phyloP scores from a whole-genome alignment of 2,888 invertebrate species.

The Drosophila atroscutellata region DNA sequence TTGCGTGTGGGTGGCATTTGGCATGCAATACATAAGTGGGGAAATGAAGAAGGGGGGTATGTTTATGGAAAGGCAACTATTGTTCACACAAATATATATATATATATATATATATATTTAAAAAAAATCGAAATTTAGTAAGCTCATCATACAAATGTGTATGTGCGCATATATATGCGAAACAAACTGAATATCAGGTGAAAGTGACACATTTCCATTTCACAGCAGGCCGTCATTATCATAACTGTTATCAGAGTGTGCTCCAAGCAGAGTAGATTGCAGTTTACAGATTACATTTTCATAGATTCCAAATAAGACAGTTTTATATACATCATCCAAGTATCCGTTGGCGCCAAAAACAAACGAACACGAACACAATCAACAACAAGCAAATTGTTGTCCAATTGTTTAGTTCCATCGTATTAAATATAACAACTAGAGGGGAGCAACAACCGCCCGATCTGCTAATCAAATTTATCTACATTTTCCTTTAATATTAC shows the following conservation, averaged over 20 bases:
- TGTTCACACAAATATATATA: not conserved
- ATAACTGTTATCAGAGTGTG: slow-evolving; percentile 4
- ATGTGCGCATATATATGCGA: not conserved
- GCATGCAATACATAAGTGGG: not conserved
- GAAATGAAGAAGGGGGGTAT: too few species aligned
- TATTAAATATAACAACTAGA: slow-evolving; percentile 64
- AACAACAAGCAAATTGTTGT: slow-evolving; percentile 32
- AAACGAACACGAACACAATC: slow-evolving; percentile 25
- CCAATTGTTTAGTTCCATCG: slow-evolving; percentile 43
- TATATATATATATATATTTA: not conserved
- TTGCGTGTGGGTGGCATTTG: not conserved
- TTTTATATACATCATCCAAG: slow-evolving; percentile 35
- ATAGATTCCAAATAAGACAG: slow-evolving; percentile 20
- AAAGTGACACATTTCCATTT: not conserved
- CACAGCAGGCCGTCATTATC: slow-evolving; percentile 1
- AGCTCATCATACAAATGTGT: not conserved
- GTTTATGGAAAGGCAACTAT: not conserved
- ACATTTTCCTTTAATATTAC: slow-evolving; percentile 57
- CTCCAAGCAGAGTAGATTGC: slow-evolving; percentile 8
- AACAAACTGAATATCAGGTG: slow-evolving; percentile 3
- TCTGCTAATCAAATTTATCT: slow-evolving; percentile 63
- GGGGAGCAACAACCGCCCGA: slow-evolving; percentile 29
- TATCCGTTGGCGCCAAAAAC: slow-evolving; percentile 6
- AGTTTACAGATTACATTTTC: slow-evolving; percentile 19
- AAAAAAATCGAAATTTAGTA: not conserved